These are phyloP conservation scores for Epistrophe grossulariae DNA, from an alignment of 2,888 invertebrate species.

Conservation along the genomic window DNA sequence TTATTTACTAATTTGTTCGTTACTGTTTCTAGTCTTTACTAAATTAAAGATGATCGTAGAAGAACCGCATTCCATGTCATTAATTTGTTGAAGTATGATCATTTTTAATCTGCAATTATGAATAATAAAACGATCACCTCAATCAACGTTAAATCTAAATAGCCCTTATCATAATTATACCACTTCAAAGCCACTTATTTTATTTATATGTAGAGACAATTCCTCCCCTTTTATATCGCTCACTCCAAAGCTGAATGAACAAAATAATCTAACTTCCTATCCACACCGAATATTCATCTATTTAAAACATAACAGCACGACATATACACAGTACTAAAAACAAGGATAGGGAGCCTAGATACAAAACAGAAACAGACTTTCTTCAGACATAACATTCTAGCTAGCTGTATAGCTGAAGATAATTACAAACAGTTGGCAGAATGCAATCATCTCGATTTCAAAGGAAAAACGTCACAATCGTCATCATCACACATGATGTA, in stretches of 20 bases:
- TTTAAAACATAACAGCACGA: conserved; percentile 2
- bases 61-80: not conserved
- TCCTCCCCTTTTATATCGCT: not conserved
- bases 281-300: conserved; percentile 28
- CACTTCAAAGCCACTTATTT: conserved; percentile 32
- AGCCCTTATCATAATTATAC: conserved; percentile 29
- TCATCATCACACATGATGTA: conserved; percentile 69
- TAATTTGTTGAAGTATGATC: not conserved
- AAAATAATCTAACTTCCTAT: conserved; percentile 29
- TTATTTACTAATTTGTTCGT: no score
- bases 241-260: conserved; percentile 3
- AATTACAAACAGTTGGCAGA: conserved; percentile 75
- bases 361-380: conserved; percentile 41
- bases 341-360: conserved; percentile 38
- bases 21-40: no score
- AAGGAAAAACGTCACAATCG: conserved; percentile 75
- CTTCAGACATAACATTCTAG: conserved; percentile 28
- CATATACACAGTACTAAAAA: conserved; percentile 1
- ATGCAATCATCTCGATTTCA: conserved; percentile 76
- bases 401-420: conserved; percentile 57
- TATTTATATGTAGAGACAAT: not conserved
- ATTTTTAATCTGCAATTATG: conserved; percentile 5
- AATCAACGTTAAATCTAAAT: conserved; percentile 16
- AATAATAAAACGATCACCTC: not conserved
- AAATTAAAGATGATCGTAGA: no score